Evolutionary conservation across 30 jellyfish, hydroid and myxozoan species (phyloP).

Genomic region (Clytia hemisphaerica): DNA sequence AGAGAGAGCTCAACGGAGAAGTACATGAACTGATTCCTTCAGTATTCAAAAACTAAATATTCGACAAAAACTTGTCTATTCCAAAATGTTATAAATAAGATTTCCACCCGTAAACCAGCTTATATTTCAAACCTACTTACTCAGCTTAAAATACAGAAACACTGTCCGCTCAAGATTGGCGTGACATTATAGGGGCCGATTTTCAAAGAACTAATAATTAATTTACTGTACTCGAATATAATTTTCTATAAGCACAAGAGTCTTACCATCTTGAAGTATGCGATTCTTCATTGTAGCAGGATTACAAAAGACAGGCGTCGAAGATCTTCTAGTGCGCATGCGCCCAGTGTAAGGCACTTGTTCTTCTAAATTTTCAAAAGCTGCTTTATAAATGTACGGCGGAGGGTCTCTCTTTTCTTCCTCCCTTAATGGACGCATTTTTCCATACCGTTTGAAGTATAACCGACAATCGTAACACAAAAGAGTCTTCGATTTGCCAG

Average conservation of each 20-base stretch:
- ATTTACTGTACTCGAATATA: too few relatives aligned
- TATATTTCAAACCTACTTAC: too few relatives aligned
- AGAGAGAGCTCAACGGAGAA: too few relatives aligned
- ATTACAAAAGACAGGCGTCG: slow-evolving; percentile 77
- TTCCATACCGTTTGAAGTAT: slow-evolving; percentile 86
- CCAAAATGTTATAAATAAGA: too few relatives aligned
- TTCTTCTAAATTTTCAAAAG: slow-evolving; percentile 82
- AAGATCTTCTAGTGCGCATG: slow-evolving; percentile 92
- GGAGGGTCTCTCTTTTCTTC: slow-evolving; percentile 93
- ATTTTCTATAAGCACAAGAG: not conserved
- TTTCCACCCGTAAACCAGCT: too few relatives aligned
- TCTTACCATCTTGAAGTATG: slow-evolving; percentile 58
- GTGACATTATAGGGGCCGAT: too few relatives aligned
- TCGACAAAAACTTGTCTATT: slow-evolving; percentile 46
- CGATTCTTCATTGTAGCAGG: slow-evolving; percentile 61
- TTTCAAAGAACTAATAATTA: too few relatives aligned
- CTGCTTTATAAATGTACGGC: slow-evolving; percentile 81
- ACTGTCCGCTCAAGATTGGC: too few relatives aligned
- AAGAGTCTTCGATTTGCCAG: slow-evolving; percentile 78
- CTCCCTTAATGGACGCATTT: slow-evolving; percentile 59
- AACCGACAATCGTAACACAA: slow-evolving; percentile 73
- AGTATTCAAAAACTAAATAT: not conserved
- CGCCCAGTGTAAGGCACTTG: slow-evolving; percentile 61
- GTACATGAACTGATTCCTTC: not conserved
- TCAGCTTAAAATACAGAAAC: too few relatives aligned